phyloP scores from a whole-genome alignment of 2,888 invertebrate genomes.

The Nymphalis c-album region DNA sequence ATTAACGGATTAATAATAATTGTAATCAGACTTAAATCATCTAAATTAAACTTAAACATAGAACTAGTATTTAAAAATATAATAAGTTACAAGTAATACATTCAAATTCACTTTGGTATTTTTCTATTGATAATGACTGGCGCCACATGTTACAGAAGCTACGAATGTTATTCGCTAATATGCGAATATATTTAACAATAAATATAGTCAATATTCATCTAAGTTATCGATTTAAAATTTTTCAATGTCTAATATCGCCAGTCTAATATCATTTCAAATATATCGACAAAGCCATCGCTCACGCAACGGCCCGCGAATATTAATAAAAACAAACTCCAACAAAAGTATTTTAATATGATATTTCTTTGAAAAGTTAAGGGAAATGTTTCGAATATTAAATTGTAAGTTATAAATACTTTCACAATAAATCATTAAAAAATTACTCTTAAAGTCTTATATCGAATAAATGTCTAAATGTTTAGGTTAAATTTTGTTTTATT shows the following conservation, averaged over 20 bases:
- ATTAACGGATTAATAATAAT: neutral
- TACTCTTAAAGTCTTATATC: slow-evolving; percentile 28
- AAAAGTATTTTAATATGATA: slow-evolving; percentile 14
- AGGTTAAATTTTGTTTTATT: slow-evolving; percentile 50
- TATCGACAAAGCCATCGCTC: slow-evolving; percentile 54
- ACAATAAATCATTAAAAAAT: slow-evolving; percentile 17
- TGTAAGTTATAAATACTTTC: slow-evolving; percentile 5
- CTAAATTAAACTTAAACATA: slow-evolving; percentile 1
- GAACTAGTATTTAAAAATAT: neutral
- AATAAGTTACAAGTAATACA: neutral
- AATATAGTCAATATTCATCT: neutral
- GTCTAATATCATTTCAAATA: slow-evolving; percentile 23
- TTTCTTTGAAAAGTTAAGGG: neutral
- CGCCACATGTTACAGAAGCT: neutral
- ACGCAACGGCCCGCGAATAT: slow-evolving; percentile 49
- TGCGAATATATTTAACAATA: neutral
- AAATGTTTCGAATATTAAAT: slow-evolving; percentile 8
- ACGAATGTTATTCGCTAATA: neutral
- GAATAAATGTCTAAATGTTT: slow-evolving; percentile 30
- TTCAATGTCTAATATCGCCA: neutral
- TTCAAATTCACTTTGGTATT: neutral
- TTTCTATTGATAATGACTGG: neutral
- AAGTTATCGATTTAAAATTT: neutral
- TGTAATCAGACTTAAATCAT: neutral
- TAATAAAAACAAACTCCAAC: slow-evolving; percentile 41